Conservation (phyloP, 2,797 vertebrate species). For the Bradypodion ventrale region DNA sequence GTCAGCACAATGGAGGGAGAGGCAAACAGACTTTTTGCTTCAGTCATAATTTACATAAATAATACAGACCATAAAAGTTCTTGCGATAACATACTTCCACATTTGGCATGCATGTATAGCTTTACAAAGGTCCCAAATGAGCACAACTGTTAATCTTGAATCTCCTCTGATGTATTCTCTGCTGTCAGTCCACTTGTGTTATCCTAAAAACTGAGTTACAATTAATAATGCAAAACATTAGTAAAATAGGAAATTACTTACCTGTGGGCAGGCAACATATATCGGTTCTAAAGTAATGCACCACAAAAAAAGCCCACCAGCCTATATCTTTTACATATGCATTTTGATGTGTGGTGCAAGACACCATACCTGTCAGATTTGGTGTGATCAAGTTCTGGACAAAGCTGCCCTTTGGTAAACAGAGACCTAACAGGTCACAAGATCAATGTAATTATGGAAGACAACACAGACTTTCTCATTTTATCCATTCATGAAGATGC, state of each 20-base stretch:
- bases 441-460: slow-evolving; percentile 27
- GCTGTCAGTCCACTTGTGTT: background rate
- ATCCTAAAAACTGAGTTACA: background rate
- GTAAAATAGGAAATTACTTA: background rate
- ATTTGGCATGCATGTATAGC: too few relatives aligned
- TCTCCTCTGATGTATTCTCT: background rate
- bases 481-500: slow-evolving; percentile 31
- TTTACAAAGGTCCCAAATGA: too few relatives aligned
- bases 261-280: background rate
- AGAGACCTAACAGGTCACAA: slow-evolving; percentile 29
- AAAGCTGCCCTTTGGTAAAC: background rate
- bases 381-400: background rate
- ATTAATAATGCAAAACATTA: background rate
- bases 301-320: background rate
- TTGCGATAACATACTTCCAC: background rate
- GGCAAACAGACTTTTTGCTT: too few relatives aligned
- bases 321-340: background rate
- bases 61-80: background rate
- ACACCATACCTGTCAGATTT: background rate
- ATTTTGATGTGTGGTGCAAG: background rate
- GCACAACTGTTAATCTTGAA: background rate
- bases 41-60: background rate
- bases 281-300: background rate
- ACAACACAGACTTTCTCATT: background rate
- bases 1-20: background rate